These are phyloP conservation scores for Labroides dimidiatus DNA, from an alignment of 2,797 vertebrate species.

Conservation along the genomic window DNA sequence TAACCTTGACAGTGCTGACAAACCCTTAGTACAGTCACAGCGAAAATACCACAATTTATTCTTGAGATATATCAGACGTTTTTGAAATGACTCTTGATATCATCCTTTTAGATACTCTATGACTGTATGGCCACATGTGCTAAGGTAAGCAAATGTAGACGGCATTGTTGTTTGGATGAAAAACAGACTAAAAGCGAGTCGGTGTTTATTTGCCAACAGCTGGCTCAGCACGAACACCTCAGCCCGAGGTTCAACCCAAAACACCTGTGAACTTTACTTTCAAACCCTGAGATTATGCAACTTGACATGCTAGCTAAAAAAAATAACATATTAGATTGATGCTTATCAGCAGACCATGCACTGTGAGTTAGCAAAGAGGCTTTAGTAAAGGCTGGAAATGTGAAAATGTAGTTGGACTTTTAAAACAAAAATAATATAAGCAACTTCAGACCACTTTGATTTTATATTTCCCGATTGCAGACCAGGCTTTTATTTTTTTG, in stretches of 20 bases:
- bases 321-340: constrained; percentile 2
- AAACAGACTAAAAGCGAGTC: constrained; percentile 66
- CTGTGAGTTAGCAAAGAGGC: background rate
- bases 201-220: constrained; percentile 80
- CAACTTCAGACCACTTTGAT: background rate
- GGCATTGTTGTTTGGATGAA: constrained; percentile 69
- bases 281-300: constrained; percentile 43
- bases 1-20: constrained; percentile 15
- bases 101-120: constrained; percentile 3
- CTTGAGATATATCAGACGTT: constrained; percentile 26
- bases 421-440: too few species aligned
- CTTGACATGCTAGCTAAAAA: constrained; percentile 13
- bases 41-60: constrained; percentile 14
- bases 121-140: constrained; percentile 8
- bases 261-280: constrained; percentile 77
- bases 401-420: background rate
- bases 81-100: constrained; percentile 27
- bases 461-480: background rate
- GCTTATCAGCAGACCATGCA: background rate
- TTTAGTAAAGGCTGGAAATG: too few species aligned
- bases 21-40: constrained; percentile 13
- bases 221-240: constrained; percentile 50
- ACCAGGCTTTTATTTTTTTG: background rate
- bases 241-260: constrained; percentile 72
- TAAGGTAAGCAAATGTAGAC: constrained; percentile 39